Evolutionary conservation across 2,113 vertebrate genomes (phyloP), one percentile per base, ranked within the genome.

Genomic region (Panthera leo): DNA sequence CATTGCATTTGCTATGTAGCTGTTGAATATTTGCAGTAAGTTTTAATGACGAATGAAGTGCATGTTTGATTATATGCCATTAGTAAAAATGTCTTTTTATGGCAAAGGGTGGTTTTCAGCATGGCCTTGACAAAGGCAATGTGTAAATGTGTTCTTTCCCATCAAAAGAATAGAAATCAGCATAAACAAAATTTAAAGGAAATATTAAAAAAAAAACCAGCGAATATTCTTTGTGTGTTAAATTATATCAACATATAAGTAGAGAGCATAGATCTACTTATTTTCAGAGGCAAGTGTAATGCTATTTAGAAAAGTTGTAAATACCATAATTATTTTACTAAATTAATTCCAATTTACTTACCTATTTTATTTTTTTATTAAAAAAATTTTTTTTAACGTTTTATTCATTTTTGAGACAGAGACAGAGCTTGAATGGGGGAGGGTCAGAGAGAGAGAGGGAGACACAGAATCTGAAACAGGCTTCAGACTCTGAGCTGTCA

Each of bases 141-240:
- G 11, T 71, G 34, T 85, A 48, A 58, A 91, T 55, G 76, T 85
- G 78, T 79, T 75, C 78, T 83, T 84, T 88, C 7, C 7, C 58
- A 93, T 89, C 79, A 92, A 51, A 97, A 87, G 31, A 92, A 45
- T 76, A 96, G n/a, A 36, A 83, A 95, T 96, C 68, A 94, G 45
- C 0, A 79, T 61, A 73, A 89, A 75, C 23, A 73, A 29, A 90
- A 95, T 7, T 95, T 96, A 96, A 96, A 73, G 80, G 51, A 96
- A 98, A 96, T 89, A 89, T 96, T 98, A 97, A 70, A 97, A 97
- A 97, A 96, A 42, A 8, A 83, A 92, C 29, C 97, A 96, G 98
- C 98, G 71, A 93, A 79, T 78, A 89, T 45, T 96, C 68, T 97
- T 96, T 27, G 79, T 97, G 70, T 94, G 85, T 97, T 97, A 58